These are phyloP conservation scores for Paramormyrops hopkinsi DNA, from an alignment of 2,797 vertebrate genomes.

Conservation along the genomic window DNA sequence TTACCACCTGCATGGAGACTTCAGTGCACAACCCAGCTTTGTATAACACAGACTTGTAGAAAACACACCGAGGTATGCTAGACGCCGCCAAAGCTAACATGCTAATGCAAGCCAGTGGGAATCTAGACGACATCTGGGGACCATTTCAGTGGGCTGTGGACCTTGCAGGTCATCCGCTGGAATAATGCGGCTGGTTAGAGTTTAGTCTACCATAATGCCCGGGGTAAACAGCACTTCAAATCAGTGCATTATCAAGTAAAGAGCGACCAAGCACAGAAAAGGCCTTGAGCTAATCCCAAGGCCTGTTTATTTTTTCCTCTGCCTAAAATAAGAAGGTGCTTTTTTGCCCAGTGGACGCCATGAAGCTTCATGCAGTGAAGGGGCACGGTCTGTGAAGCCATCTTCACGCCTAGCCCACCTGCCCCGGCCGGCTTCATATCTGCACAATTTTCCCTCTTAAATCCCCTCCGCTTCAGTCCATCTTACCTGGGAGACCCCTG, in stretches of 20 bases:
- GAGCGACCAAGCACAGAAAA: not conserved
- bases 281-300: not conserved
- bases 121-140: not conserved
- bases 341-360: not conserved
- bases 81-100: not conserved
- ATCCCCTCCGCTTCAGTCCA: not conserved
- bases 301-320: not conserved
- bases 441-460: not conserved
- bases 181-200: not conserved
- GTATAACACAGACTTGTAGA: not conserved
- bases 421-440: not conserved
- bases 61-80: not conserved
- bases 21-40: not conserved
- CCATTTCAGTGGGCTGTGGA: not conserved
- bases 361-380: not conserved
- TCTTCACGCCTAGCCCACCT: not conserved
- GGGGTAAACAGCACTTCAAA: not conserved
- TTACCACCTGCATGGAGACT: not conserved
- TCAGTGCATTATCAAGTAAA: not conserved
- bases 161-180: not conserved
- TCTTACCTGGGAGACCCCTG: not conserved
- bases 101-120: not conserved
- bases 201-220: not conserved
- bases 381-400: not conserved
- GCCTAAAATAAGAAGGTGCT: not conserved